Percentiles rank a stretch among this genome's conserved stretches.
Conservation (phyloP, 2,888 invertebrate genomes). For the Portevinia maculata region DNA sequence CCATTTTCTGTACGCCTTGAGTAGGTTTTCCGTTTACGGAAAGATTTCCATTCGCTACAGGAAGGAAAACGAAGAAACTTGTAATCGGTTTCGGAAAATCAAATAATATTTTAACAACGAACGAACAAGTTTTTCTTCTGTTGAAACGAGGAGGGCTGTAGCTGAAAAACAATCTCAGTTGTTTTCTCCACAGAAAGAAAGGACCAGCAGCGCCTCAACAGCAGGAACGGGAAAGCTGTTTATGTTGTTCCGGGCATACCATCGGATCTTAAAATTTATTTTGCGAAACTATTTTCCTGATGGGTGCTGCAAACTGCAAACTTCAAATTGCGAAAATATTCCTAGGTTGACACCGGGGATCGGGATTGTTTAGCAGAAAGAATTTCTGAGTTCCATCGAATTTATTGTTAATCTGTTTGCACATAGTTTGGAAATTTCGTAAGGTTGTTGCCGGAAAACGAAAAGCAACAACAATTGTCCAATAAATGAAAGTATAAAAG, state of each 20-base stretch:
- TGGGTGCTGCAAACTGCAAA: conserved; percentile 25
- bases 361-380: conserved; percentile 38
- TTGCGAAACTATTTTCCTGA: conserved; percentile 62
- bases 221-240: conserved; percentile 1
- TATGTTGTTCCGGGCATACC: conserved; percentile 5
- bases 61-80: conserved; percentile 45
- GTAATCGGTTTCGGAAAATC: conserved; percentile 71
- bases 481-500: conserved; percentile 30
- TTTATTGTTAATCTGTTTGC: conserved; percentile 58
- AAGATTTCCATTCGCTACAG: conserved; percentile 42
- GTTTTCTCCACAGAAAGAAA: not conserved
- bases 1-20: conserved; percentile 14
- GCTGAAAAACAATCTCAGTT: conserved; percentile 8
- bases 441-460: conserved; percentile 9
- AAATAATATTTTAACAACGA: conserved; percentile 67
- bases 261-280: conserved; percentile 56
- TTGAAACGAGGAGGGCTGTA: conserved; percentile 29
- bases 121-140: conserved; percentile 71
- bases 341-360: conserved; percentile 59
- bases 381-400: conserved; percentile 24
- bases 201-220: conserved; percentile 1
- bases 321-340: conserved; percentile 53
- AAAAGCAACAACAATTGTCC: conserved; percentile 51
- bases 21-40: conserved; percentile 44
- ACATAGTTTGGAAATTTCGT: conserved; percentile 59